Evolutionary conservation across 2,797 vertebrate species (phyloP).

Genomic region (Parambassis ranga): DNA sequence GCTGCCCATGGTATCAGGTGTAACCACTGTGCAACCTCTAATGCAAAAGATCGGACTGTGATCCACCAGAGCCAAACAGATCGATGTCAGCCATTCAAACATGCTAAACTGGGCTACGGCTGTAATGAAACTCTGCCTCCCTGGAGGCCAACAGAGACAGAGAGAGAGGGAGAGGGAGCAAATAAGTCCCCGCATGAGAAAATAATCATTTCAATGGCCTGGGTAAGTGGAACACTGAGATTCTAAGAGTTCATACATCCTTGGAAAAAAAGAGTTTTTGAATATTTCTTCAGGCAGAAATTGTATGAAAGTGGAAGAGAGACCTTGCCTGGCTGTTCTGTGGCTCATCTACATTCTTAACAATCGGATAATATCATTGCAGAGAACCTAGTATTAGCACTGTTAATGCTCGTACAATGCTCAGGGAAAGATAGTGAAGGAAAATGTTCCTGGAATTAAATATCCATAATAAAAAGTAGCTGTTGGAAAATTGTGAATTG

Average conservation of each 20-base stretch:
- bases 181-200: conserved; percentile 44
- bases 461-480: neutral
- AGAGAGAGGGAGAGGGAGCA: conserved; percentile 23
- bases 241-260: conserved; percentile 40
- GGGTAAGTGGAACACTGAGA: conserved; percentile 30
- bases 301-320: neutral
- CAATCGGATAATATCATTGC: neutral
- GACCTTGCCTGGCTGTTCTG: conserved; percentile 11
- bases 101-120: conserved; percentile 60
- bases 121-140: conserved; percentile 59
- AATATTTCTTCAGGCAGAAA: conserved; percentile 29
- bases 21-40: conserved; percentile 17
- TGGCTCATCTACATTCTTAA: neutral
- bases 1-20: conserved; percentile 19
- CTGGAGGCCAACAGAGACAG: conserved; percentile 38
- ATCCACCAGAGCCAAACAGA: conserved; percentile 53
- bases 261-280: conserved; percentile 31
- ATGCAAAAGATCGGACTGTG: conserved; percentile 1
- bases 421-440: neutral
- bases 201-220: conserved; percentile 31
- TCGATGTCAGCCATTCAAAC: conserved; percentile 58
- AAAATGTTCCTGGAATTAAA: neutral
- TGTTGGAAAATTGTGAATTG: neutral
- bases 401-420: neutral
- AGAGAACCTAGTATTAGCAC: neutral